These are phyloP conservation scores for Spicauda simplicius DNA, from an alignment of 2,888 invertebrate genomes.

Conservation along the genomic window DNA sequence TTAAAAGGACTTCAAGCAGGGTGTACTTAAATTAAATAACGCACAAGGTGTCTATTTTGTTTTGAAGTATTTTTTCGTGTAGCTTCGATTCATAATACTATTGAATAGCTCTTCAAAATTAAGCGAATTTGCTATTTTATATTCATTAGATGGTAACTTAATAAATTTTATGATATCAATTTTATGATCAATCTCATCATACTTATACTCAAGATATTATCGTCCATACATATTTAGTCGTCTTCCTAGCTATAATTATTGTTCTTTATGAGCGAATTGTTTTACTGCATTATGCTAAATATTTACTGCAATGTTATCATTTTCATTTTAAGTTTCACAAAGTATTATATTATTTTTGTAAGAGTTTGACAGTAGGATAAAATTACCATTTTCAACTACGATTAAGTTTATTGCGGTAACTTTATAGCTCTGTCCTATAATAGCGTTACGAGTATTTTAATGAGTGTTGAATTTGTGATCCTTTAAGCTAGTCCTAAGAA, in stretches of 20 bases:
- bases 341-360: not conserved
- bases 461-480: slow-evolving; percentile 78
- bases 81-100: slow-evolving; percentile 13
- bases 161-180: not conserved
- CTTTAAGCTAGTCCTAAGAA: slow-evolving; percentile 72
- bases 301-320: not conserved
- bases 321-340: not conserved
- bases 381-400: slow-evolving; percentile 9
- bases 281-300: not conserved
- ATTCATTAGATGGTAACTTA: slow-evolving; percentile 2
- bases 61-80: slow-evolving; percentile 25
- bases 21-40: slow-evolving; percentile 60
- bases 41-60: slow-evolving; percentile 63
- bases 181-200: not conserved
- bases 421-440: slow-evolving; percentile 25
- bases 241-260: not conserved
- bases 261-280: not conserved
- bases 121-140: slow-evolving; percentile 7
- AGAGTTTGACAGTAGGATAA: not conserved
- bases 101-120: not conserved
- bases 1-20: slow-evolving; percentile 62
- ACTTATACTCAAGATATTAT: not conserved
- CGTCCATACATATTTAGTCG: not conserved
- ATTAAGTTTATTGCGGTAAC: slow-evolving; percentile 7
- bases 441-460: slow-evolving; percentile 26